These are phyloP conservation scores for Hydrolagus colliei DNA, from an alignment of 2,797 vertebrate genomes.

Conservation along the genomic window DNA sequence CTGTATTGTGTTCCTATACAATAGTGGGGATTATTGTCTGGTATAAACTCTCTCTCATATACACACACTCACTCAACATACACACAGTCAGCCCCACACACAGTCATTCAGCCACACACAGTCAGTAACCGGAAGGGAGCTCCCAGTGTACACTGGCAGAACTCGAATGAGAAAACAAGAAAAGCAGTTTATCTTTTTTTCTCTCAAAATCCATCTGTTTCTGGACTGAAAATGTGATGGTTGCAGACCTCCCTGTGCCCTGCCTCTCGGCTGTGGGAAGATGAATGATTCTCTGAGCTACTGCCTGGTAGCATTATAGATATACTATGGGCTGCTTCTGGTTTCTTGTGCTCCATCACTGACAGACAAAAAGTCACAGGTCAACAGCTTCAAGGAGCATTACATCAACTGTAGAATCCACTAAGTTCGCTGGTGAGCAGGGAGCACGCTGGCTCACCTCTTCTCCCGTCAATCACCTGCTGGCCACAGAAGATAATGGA, in stretches of 20 bases:
- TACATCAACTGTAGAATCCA: background rate
- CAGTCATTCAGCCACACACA: no score
- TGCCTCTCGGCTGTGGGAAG: background rate
- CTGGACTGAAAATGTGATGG: no score
- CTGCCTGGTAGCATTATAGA: background rate
- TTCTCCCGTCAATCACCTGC: background rate
- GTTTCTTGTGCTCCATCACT: background rate
- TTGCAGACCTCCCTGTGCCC: background rate
- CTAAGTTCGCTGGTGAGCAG: background rate
- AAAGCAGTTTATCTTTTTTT: background rate
- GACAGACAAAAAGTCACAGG: background rate
- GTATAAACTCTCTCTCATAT: no score
- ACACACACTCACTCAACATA: no score
- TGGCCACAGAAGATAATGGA: background rate
- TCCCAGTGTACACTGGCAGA: background rate
- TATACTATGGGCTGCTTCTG: background rate
- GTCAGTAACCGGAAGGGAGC: constrained; percentile 17
- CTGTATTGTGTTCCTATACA: no score
- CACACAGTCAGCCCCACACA: no score
- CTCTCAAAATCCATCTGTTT: background rate
- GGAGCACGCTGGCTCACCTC: background rate
- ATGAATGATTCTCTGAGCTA: background rate
- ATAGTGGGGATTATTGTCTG: no score
- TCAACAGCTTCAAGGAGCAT: background rate
- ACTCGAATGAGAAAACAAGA: background rate